These are phyloP conservation scores for Alviniconcha marisindica DNA, from an alignment of 1,140 invertebrate species.

Conservation along the genomic window DNA sequence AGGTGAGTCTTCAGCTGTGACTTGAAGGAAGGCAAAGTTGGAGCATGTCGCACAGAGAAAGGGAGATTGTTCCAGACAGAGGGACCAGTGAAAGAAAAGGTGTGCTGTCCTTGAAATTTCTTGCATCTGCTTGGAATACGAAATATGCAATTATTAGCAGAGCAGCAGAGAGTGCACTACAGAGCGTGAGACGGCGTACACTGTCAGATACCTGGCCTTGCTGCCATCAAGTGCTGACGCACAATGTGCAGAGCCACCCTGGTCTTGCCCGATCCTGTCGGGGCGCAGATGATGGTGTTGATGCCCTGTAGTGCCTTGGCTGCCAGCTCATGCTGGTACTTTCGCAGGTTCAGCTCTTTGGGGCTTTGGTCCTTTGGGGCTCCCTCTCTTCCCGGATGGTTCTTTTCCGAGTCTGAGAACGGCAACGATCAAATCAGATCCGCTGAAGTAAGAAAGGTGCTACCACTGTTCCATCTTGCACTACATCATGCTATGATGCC, in stretches of 20 bases:
- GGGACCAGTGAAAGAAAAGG: background rate
- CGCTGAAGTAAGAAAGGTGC: too few relatives aligned
- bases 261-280: conserved; percentile 70
- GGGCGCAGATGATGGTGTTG: conserved; percentile 68
- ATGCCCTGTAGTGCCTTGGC: conserved; percentile 52
- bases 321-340: conserved; percentile 68
- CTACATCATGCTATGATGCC: too few relatives aligned
- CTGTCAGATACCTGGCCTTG: background rate
- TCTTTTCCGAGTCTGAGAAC: background rate
- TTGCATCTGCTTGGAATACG: background rate
- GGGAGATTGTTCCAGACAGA: background rate
- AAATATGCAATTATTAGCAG: too few relatives aligned
- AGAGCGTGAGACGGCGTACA: too few relatives aligned
- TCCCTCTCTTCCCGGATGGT: background rate
- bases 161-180: too few relatives aligned
- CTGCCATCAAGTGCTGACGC: conserved; percentile 48
- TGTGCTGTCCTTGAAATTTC: background rate
- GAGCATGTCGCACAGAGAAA: too few relatives aligned
- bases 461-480: too few relatives aligned
- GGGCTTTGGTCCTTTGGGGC: background rate
- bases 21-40: too few relatives aligned
- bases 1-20: too few relatives aligned
- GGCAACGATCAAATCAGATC: too few relatives aligned
- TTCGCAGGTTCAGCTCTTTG: conserved; percentile 45
- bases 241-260: conserved; percentile 66